A percentile compares a stretch with the other conserved stretches of the same genome.
Conservation (phyloP, 2,113 vertebrate genomes). For the Pithys albifrons region DNA sequence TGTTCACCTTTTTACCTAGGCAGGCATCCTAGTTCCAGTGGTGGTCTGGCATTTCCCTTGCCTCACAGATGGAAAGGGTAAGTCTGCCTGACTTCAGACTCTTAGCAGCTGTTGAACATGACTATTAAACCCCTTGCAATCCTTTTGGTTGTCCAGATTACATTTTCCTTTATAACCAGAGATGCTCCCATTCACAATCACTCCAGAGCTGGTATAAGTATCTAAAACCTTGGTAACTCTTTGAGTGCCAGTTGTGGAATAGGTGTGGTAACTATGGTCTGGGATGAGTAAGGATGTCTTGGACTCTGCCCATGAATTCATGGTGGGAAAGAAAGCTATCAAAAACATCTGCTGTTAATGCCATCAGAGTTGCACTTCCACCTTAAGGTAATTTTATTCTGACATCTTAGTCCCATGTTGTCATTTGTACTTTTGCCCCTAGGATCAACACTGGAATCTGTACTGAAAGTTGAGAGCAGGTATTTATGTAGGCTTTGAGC, state of each 20-base stretch:
- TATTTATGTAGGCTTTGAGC: conserved; percentile 51
- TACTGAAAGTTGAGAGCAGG: not conserved
- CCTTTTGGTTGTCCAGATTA: not conserved
- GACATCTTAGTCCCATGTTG: not conserved
- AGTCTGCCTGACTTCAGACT: not conserved
- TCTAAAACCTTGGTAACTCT: not conserved
- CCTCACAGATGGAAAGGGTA: not conserved
- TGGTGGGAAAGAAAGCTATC: not conserved
- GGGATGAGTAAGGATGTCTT: not conserved
- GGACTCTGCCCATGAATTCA: not conserved
- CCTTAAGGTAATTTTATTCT: not conserved
- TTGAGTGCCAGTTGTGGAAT: not conserved
- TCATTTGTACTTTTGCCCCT: conserved; percentile 11
- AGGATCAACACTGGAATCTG: not conserved
- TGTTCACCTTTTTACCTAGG: not conserved
- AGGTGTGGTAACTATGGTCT: not conserved
- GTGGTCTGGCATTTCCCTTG: not conserved
- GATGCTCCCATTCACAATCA: not conserved
- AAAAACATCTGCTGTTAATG: not conserved
- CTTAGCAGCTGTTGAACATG: not conserved
- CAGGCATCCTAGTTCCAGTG: not conserved
- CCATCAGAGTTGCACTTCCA: not conserved
- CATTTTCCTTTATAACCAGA: not conserved
- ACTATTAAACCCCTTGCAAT: not conserved
- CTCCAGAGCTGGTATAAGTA: not conserved